These are phyloP conservation scores for Marisa cornuarietis DNA, from an alignment of 1,140 invertebrate species.

Conservation along the genomic window DNA sequence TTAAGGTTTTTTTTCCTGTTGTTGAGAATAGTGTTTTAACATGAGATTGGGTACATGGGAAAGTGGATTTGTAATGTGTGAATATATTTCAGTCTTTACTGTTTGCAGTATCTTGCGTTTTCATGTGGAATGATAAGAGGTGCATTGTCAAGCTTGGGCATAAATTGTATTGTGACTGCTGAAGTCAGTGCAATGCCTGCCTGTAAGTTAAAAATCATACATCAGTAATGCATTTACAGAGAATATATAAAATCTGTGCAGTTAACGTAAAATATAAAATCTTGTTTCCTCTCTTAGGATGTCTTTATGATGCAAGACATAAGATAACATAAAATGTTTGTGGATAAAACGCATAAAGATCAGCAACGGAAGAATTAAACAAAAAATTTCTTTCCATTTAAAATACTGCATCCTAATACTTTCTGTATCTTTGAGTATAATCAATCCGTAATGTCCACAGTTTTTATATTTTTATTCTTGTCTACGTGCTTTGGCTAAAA, in stretches of 20 bases:
- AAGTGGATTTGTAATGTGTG: neutral
- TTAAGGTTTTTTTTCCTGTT: too few species aligned
- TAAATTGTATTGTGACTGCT: slow-evolving; percentile 92
- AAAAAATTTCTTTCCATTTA: too few species aligned
- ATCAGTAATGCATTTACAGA: neutral
- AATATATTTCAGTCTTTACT: slow-evolving; percentile 10
- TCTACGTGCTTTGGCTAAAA: neutral
- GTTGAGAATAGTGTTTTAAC: too few species aligned
- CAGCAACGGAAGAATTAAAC: too few species aligned
- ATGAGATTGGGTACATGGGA: too few species aligned
- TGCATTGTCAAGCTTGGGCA: slow-evolving; percentile 91
- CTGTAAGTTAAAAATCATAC: slow-evolving; percentile 73
- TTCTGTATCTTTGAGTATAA: too few species aligned
- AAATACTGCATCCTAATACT: too few species aligned
- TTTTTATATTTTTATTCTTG: neutral
- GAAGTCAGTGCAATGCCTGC: slow-evolving; percentile 92
- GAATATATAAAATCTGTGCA: neutral
- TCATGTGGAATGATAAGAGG: slow-evolving; percentile 96
- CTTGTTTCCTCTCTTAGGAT: neutral
- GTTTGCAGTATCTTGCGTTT: slow-evolving; percentile 87
- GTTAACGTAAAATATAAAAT: neutral
- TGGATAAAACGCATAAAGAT: neutral
- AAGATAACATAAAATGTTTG: too few species aligned
- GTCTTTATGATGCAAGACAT: neutral
- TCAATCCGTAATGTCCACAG: too few species aligned